Evolutionary conservation across 2,113 vertebrate species (phyloP).

Genomic region (Natator depressus): DNA sequence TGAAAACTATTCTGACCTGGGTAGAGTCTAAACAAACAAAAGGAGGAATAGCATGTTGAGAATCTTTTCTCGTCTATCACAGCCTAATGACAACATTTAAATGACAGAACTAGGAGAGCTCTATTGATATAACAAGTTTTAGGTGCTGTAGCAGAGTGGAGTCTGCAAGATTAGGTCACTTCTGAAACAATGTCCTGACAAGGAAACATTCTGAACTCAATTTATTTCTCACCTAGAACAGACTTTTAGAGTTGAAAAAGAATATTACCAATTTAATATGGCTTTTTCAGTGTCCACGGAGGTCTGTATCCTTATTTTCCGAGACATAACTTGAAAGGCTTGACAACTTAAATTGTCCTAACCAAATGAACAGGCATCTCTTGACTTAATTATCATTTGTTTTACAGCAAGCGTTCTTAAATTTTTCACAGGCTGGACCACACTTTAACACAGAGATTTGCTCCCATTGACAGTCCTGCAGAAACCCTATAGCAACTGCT

Average conservation of each 20-base stretch:
- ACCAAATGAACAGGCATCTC: neutral
- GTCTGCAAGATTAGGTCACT: slow-evolving; percentile 56
- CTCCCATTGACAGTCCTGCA: neutral
- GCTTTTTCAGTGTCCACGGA: neutral
- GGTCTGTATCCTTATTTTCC: neutral
- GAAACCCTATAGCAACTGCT: neutral
- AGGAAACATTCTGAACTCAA: slow-evolving; percentile 64
- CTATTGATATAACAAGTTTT: slow-evolving; percentile 32
- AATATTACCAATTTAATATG: slow-evolving; percentile 19
- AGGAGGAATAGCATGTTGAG: neutral
- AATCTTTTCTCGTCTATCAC: slow-evolving; percentile 44
- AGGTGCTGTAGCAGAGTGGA: slow-evolving; percentile 16
- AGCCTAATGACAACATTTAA: slow-evolving; percentile 51
- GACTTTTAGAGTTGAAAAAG: slow-evolving; percentile 28
- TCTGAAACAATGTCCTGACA: slow-evolving; percentile 66
- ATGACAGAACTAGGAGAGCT: slow-evolving; percentile 53
- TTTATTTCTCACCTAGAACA: slow-evolving; percentile 71
- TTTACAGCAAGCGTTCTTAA: neutral
- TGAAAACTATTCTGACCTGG: slow-evolving; percentile 21
- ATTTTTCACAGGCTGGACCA: neutral
- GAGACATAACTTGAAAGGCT: neutral
- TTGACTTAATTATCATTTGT: neutral
- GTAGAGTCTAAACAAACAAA: slow-evolving; percentile 9
- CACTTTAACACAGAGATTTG: neutral
- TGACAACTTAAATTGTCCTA: slow-evolving; percentile 15